Conservation (phyloP, 2,888 invertebrate species). For the Andrena bucephala region DNA sequence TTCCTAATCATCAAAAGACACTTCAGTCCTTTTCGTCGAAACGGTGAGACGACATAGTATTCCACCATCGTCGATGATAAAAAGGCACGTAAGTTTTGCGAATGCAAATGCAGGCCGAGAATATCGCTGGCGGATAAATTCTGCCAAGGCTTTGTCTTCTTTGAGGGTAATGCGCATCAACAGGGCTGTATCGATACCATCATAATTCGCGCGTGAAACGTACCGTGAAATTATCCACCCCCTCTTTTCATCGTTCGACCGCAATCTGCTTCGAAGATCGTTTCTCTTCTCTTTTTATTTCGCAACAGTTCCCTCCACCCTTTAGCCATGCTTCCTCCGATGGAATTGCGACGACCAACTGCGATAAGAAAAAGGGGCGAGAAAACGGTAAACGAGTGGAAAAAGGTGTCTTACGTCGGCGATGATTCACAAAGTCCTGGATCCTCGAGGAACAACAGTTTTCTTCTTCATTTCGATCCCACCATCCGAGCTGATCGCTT, state of each 20-base stretch:
- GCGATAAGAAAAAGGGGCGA: neutral
- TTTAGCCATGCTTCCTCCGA: neutral
- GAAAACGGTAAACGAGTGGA: slow-evolving; percentile 13
- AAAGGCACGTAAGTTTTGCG: slow-evolving; percentile 20
- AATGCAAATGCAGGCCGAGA: slow-evolving; percentile 10
- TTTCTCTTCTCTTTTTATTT: slow-evolving; percentile 19
- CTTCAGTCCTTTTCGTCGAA: too few relatives aligned
- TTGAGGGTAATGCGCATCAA: slow-evolving; percentile 24
- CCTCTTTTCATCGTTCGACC: slow-evolving; percentile 12
- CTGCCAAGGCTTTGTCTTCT: slow-evolving; percentile 1
- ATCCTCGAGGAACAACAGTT: neutral
- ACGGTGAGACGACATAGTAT: too few relatives aligned
- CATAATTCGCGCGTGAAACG: slow-evolving; percentile 44
- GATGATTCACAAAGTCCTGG: neutral
- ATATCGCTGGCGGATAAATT: slow-evolving; percentile 14
- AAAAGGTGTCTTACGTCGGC: neutral
- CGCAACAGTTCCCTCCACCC: neutral
- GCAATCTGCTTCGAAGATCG: slow-evolving; percentile 13
- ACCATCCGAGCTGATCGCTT: neutral
- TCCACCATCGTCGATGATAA: too few relatives aligned
- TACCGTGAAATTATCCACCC: slow-evolving; percentile 55
- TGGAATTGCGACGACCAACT: neutral
- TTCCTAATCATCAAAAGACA: too few relatives aligned
- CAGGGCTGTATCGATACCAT: slow-evolving; percentile 36
- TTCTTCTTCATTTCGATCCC: neutral